Conservation (phyloP, 2,113 vertebrate species). For the Megalops atlanticus region DNA sequence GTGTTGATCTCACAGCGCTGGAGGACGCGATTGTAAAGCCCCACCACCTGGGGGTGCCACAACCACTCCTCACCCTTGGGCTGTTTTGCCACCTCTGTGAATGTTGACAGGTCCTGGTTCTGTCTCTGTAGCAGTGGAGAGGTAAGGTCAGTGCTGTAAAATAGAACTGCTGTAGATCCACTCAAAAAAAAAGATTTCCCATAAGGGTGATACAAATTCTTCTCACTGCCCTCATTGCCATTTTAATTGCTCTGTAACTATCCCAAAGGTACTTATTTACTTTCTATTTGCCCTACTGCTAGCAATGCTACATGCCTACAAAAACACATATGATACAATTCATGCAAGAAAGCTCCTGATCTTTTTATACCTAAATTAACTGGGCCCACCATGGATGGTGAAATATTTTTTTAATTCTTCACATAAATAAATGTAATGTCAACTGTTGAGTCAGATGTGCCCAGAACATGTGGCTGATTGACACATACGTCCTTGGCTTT, state of each 20-base stretch:
- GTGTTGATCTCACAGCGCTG: slow-evolving; percentile 79
- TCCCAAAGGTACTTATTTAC: too few species aligned
- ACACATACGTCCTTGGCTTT: slow-evolving; percentile 77
- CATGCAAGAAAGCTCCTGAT: not conserved
- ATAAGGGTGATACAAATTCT: not conserved
- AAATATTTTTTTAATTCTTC: not conserved
- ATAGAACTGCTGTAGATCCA: not conserved
- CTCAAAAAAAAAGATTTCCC: not conserved
- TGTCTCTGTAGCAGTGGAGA: slow-evolving; percentile 55
- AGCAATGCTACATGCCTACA: too few species aligned
- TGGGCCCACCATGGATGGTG: too few species aligned
- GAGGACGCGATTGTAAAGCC: slow-evolving; percentile 83
- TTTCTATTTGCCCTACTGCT: too few species aligned
- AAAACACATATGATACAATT: too few species aligned
- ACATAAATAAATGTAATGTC: not conserved
- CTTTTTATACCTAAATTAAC: not conserved
- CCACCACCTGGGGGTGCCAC: slow-evolving; percentile 89
- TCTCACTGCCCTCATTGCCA: not conserved
- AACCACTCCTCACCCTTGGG: slow-evolving; percentile 92
- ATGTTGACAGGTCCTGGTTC: slow-evolving; percentile 76
- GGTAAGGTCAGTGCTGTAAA: not conserved
- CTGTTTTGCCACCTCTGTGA: slow-evolving; percentile 83
- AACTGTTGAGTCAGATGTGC: not conserved
- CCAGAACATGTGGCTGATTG: not conserved
- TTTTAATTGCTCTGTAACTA: too few species aligned